Evolutionary conservation across 1,140 invertebrate genomes (phyloP).

Genomic region (Eufriesea mexicana): DNA sequence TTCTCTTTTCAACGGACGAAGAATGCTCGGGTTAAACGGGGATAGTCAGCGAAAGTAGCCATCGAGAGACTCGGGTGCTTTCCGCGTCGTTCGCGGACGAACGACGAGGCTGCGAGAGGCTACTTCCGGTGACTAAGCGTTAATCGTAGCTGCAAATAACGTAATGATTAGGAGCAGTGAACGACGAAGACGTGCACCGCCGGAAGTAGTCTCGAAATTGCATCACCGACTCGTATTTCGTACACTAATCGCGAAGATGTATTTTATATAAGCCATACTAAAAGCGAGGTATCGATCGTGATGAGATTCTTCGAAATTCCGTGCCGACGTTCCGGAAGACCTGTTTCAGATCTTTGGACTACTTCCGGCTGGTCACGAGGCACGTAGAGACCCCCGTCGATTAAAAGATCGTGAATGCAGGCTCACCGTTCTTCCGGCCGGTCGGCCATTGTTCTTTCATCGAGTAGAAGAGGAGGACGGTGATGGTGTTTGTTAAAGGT

Average conservation of each 20-base stretch:
- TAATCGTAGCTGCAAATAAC: conserved; percentile 30
- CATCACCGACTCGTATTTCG: too few species aligned
- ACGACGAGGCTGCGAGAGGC: background rate
- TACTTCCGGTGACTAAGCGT: conserved; percentile 38
- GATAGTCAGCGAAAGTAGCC: conserved; percentile 40
- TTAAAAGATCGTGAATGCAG: conserved; percentile 62
- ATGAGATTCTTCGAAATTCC: too few species aligned
- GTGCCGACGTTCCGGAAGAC: background rate
- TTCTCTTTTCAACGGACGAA: conserved; percentile 19
- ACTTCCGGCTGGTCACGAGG: conserved; percentile 34
- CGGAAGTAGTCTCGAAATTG: conserved; percentile 20
- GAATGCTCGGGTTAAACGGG: background rate
- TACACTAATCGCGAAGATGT: too few species aligned
- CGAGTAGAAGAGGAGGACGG: conserved; percentile 74
- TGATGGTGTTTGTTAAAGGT: conserved; percentile 47
- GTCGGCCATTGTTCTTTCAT: conserved; percentile 73
- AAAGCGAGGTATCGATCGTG: background rate
- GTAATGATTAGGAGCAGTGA: conserved; percentile 3
- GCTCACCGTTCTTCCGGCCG: conserved; percentile 79
- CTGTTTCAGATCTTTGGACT: background rate
- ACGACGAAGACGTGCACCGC: conserved; percentile 8
- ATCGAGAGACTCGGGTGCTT: background rate
- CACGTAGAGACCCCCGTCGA: background rate
- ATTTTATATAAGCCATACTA: too few species aligned
- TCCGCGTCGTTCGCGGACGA: background rate